A percentile compares a stretch with the other conserved stretches of the same genome.
Evolutionary conservation across 2,113 vertebrate genomes (phyloP).

Genomic region (Dasyurus viverrinus): DNA sequence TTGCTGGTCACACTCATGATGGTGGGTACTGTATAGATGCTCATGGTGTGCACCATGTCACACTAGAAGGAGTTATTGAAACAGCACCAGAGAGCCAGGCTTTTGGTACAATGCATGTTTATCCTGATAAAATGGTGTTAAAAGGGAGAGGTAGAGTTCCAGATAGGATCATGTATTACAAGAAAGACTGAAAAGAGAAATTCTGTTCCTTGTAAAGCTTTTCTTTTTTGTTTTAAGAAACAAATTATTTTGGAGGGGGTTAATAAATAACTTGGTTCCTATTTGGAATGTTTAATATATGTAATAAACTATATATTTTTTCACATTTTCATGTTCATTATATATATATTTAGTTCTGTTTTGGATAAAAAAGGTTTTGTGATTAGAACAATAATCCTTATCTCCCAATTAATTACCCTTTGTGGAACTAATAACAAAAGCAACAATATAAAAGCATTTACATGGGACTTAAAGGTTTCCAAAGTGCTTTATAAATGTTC

Average conservation of each 20-base stretch:
- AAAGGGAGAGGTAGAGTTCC: slow-evolving; percentile 89
- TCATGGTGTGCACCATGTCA: slow-evolving; percentile 91
- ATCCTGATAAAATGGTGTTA: slow-evolving; percentile 91
- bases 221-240: not conserved
- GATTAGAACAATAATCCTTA: not conserved
- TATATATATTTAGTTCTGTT: not conserved
- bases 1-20: slow-evolving; percentile 93
- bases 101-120: slow-evolving; percentile 90
- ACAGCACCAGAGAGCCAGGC: slow-evolving; percentile 89
- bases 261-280: not conserved
- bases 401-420: not conserved
- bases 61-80: slow-evolving; percentile 92
- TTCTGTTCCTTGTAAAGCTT: not conserved
- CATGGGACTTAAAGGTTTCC: not conserved
- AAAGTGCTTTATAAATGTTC: not conserved
- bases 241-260: not conserved
- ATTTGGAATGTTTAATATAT: not conserved
- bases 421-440: not conserved
- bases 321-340: not conserved
- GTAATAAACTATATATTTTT: not conserved
- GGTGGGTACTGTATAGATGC: slow-evolving; percentile 89
- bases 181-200: slow-evolving; percentile 7
- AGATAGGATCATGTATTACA: slow-evolving; percentile 86
- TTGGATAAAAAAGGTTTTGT: not conserved
- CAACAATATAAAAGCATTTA: not conserved